A percentile compares a stretch with the other conserved stretches of the same genome.
phyloP scores from a whole-genome alignment of 1,140 invertebrate genomes.

The Cherax destructor region DNA sequence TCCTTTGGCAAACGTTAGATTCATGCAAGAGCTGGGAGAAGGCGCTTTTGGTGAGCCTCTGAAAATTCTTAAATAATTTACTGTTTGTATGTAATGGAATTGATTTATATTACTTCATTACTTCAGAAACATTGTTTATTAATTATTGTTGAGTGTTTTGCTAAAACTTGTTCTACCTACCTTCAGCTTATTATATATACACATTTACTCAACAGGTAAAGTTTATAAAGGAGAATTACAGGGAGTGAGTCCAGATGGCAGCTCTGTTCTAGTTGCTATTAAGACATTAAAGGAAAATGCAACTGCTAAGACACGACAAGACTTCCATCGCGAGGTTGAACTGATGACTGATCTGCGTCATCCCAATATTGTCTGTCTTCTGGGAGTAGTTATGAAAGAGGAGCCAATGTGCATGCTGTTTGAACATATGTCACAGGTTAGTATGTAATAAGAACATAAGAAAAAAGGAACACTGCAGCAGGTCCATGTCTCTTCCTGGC shows the following conservation, averaged over 20 bases:
- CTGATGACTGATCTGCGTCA: conserved; percentile 95
- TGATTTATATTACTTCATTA: not conserved
- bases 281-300: conserved; percentile 97
- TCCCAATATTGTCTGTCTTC: conserved; percentile 95
- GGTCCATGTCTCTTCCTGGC: no score
- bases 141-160: not conserved
- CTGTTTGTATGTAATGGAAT: not conserved
- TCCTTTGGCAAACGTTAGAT: conserved; percentile 87
- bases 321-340: conserved; percentile 92
- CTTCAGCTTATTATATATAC: not conserved
- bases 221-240: conserved; percentile 96
- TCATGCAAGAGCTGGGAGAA: conserved; percentile 95
- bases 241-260: conserved; percentile 74
- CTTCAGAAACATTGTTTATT: not conserved
- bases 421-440: conserved; percentile 91
- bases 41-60: conserved; percentile 90
- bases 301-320: conserved; percentile 91
- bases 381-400: conserved; percentile 93
- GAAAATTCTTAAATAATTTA: conserved; percentile 32
- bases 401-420: conserved; percentile 97
- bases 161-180: not conserved
- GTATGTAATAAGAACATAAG: no score
- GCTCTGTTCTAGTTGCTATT: conserved; percentile 88
- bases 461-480: no score
- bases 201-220: conserved; percentile 79